Base-by-base conservation (phyloP, 2,888 invertebrate species). In the Synergus itoensis region DNA sequence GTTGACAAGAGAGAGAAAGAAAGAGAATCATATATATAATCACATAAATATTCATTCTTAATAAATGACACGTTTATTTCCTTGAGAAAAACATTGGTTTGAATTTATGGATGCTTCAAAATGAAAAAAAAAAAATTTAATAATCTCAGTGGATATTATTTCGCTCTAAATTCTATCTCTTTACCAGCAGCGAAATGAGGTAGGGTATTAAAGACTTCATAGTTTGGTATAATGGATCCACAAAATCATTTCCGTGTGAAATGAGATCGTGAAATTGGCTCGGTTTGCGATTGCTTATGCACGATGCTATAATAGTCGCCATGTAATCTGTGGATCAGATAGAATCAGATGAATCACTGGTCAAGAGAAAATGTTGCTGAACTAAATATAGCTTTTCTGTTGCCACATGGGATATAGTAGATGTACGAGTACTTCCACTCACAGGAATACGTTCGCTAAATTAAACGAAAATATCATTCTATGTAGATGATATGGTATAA, bases 311-410 rank as follows among this genome's bases (percentile, higher is more conserved):
- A 53, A 53, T 73, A 57, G 73, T 73, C 53, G 36, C 73, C 73
- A 73, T 36, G 73, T 73, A 73, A 73, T 73, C 73, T 73, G 48
- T 18, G 53, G 53, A 73, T 73, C 73, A 73, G 73, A 57, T 73
- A 73, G 53, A 73, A 73, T 73, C 73, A 73, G 73, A 73, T 53
- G 53, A 73, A 73, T 73, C 53, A 36, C 73, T 73, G 40, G 73
- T 53, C 73, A 16, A 73, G 53, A n/a, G 73, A 40, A 73, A 73
- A 73, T 73, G 73, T 53, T 73, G 53, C 40, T n/a, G 18, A 16
- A 73, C 53, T 73, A 40, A 73, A 73, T 53, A 73, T 73, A 28
- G 73, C 48, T 73, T 73, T 73, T 73, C 73, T 73, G 48, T 53
- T 73, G 18, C 18, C 73, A 53, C 53, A 36, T 40, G 73, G 53